These are phyloP conservation scores for Cyrtorhinus lividipennis DNA, from an alignment of 1,140 invertebrate genomes.

Conservation along the genomic window DNA sequence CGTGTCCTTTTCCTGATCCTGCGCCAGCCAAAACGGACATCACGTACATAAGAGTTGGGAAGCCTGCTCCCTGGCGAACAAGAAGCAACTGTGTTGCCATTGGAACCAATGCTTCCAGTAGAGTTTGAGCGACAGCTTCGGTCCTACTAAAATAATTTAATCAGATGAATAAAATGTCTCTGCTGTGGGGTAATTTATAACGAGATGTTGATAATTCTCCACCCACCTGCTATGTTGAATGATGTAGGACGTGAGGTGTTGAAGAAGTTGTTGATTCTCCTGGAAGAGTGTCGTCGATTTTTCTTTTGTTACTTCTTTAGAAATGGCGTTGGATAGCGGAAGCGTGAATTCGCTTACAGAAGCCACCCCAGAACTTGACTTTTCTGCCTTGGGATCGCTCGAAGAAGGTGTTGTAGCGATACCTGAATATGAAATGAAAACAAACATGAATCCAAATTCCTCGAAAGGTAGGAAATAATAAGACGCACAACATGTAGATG, in stretches of 20 bases:
- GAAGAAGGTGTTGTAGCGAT: conserved; percentile 11
- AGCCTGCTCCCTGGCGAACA: conserved; percentile 51
- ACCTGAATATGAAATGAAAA: conserved; percentile 4
- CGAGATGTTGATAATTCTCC: background rate
- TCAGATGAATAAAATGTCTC: background rate
- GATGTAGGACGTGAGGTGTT: conserved; percentile 55
- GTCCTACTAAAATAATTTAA: conserved; percentile 33
- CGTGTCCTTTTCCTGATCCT: conserved; percentile 57
- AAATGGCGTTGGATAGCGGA: background rate
- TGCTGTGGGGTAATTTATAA: background rate
- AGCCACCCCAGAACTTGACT: background rate
- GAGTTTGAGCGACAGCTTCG: conserved; percentile 41
- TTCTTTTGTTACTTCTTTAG: conserved; percentile 16
- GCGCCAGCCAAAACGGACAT: conserved; percentile 72
- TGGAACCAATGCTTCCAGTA: conserved; percentile 60
- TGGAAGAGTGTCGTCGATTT: conserved; percentile 30
- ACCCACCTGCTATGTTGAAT: conserved; percentile 50
- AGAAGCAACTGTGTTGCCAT: conserved; percentile 53
- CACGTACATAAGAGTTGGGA: conserved; percentile 67
- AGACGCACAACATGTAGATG: no score
- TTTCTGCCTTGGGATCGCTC: conserved; percentile 3
- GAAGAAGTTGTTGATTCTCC: conserved; percentile 56
- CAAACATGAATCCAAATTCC: background rate
- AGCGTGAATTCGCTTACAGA: conserved; percentile 4
- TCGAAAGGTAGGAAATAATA: no score